phyloP scores from a whole-genome alignment of 2,797 vertebrate genomes.

The Karalla daura region DNA sequence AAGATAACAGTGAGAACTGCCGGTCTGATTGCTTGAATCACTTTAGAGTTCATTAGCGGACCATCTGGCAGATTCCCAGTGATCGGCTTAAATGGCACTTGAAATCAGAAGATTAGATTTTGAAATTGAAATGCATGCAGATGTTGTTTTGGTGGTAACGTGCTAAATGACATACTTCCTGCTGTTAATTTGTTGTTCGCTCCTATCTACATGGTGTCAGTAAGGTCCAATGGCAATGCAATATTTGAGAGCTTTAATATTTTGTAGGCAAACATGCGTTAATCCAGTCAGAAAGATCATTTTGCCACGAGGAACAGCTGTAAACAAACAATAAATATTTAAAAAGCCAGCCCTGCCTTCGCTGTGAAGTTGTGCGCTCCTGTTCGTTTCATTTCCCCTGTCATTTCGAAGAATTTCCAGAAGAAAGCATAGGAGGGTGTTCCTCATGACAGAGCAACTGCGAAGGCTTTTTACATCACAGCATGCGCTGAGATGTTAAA shows the following conservation, averaged over 20 bases:
- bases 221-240: slow-evolving; percentile 16
- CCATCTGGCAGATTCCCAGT: slow-evolving; percentile 58
- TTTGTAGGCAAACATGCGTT: slow-evolving; percentile 45
- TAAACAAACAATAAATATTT: slow-evolving; percentile 66
- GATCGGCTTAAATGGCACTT: slow-evolving; percentile 34
- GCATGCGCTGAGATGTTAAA: slow-evolving; percentile 15
- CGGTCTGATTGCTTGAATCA: slow-evolving; percentile 35
- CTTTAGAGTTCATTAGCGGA: slow-evolving; percentile 48
- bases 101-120: slow-evolving; percentile 43
- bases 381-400: slow-evolving; percentile 15
- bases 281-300: slow-evolving; percentile 43
- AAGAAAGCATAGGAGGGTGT: not conserved
- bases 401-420: slow-evolving; percentile 24
- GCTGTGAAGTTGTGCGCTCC: slow-evolving; percentile 24
- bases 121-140: slow-evolving; percentile 21
- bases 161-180: slow-evolving; percentile 21
- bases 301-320: slow-evolving; percentile 48
- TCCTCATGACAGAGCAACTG: slow-evolving; percentile 14
- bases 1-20: slow-evolving; percentile 33
- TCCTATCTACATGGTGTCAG: slow-evolving; percentile 9
- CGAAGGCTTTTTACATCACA: slow-evolving; percentile 29
- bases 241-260: slow-evolving; percentile 42
- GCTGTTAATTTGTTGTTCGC: not conserved
- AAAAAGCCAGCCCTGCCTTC: slow-evolving; percentile 49
- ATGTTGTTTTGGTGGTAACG: slow-evolving; percentile 11